phyloP scores from a whole-genome alignment of 2,797 vertebrate genomes.

The Sebastes miniatus region DNA sequence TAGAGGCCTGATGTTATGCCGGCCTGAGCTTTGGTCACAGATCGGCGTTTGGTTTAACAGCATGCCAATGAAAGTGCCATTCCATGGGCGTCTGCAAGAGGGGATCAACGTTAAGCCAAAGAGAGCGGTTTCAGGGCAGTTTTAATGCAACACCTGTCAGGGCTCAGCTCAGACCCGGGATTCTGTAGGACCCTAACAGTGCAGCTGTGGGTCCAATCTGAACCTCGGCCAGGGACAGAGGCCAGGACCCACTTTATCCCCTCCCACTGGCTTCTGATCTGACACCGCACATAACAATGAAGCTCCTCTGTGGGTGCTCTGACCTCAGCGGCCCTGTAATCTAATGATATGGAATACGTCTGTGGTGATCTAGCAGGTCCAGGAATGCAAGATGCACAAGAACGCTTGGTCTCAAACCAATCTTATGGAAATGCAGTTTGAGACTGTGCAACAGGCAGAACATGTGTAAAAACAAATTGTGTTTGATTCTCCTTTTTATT shows the following conservation, averaged over 20 bases:
- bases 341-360: slow-evolving; percentile 73
- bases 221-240: slow-evolving; percentile 54
- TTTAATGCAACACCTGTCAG: slow-evolving; percentile 80
- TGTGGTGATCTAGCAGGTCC: slow-evolving; percentile 57
- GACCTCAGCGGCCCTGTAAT: slow-evolving; percentile 70
- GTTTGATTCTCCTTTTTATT: background rate
- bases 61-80: slow-evolving; percentile 59
- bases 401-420: slow-evolving; percentile 41
- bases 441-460: slow-evolving; percentile 16
- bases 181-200: slow-evolving; percentile 54
- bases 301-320: slow-evolving; percentile 56
- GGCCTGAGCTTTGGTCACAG: slow-evolving; percentile 60
- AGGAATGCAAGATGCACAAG: slow-evolving; percentile 70
- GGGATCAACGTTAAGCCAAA: slow-evolving; percentile 74
- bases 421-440: slow-evolving; percentile 2
- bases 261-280: slow-evolving; percentile 67
- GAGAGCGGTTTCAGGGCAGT: slow-evolving; percentile 57
- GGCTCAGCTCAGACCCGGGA: slow-evolving; percentile 65
- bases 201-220: slow-evolving; percentile 75
- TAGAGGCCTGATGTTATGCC: slow-evolving; percentile 31
- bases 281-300: slow-evolving; percentile 66
- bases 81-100: slow-evolving; percentile 59
- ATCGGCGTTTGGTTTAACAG: slow-evolving; percentile 56
- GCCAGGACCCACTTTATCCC: slow-evolving; percentile 28
- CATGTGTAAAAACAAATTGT: slow-evolving; percentile 15